Conservation (phyloP, 1,140 invertebrate genomes). For the Lepidurus couesii region DNA sequence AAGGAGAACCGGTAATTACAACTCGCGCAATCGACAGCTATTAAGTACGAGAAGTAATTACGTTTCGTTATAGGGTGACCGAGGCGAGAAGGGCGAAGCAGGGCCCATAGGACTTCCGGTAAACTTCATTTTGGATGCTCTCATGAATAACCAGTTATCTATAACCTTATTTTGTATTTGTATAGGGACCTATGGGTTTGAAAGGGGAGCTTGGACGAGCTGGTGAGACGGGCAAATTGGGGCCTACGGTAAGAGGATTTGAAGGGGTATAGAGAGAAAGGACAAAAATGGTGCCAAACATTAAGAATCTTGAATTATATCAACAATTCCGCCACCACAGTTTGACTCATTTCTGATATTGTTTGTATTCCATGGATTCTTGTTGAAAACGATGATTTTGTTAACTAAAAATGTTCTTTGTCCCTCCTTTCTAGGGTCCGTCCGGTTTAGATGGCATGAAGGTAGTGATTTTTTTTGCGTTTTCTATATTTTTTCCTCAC, state of each 20-base stretch:
- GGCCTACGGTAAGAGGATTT: conserved; percentile 61
- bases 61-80: conserved; percentile 66
- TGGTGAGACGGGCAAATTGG: conserved; percentile 68
- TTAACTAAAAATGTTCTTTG: conserved; percentile 37
- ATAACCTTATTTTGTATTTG: conserved; percentile 40
- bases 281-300: not conserved
- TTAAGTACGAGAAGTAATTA: conserved; percentile 24
- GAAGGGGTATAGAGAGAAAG: not conserved
- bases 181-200: conserved; percentile 78
- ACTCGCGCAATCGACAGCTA: not conserved
- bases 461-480: conserved; percentile 47
- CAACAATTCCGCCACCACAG: conserved; percentile 1
- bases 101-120: conserved; percentile 93
- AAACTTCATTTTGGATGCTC: conserved; percentile 48
- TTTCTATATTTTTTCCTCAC: not conserved
- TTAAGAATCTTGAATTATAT: not conserved
- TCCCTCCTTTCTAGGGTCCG: conserved; percentile 56
- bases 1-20: conserved; percentile 72
- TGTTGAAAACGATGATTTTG: conserved; percentile 12
- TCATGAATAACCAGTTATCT: conserved; percentile 35
- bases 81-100: conserved; percentile 80
- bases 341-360: not conserved
- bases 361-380: not conserved
- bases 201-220: conserved; percentile 69
- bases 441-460: conserved; percentile 67